Evolutionary conservation across 2,888 invertebrate species (phyloP).

Genomic region (Lampropteryx suffumata): DNA sequence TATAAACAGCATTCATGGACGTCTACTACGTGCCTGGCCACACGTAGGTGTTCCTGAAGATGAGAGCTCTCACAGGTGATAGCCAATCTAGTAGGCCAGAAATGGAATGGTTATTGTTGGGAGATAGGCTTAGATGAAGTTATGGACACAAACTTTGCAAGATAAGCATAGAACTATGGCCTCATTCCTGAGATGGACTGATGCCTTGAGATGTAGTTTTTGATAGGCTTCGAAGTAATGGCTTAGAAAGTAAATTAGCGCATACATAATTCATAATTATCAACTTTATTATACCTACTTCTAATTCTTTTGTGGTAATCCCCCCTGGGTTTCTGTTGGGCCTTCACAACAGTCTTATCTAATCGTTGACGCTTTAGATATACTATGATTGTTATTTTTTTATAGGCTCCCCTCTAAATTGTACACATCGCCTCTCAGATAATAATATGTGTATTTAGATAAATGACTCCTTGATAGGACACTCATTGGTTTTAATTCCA

Average conservation of each 20-base stretch:
- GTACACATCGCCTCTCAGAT: too few species aligned
- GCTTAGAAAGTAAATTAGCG: not conserved
- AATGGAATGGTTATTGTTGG: constrained; percentile 2
- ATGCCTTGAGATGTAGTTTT: constrained; percentile 3
- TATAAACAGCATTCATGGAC: constrained; percentile 28
- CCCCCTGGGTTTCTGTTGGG: too few species aligned
- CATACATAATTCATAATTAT: too few species aligned
- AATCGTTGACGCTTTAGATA: too few species aligned
- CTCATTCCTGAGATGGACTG: not conserved
- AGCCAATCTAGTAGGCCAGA: constrained; percentile 8
- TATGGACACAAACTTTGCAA: constrained; percentile 2
- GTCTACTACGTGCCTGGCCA: constrained; percentile 27
- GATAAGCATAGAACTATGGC: constrained; percentile 3
- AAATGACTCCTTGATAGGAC: constrained; percentile 10
- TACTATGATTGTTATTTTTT: too few species aligned
- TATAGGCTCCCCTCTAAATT: too few species aligned
- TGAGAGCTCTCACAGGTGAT: constrained; percentile 3
- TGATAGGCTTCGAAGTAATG: not conserved
- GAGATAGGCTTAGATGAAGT: constrained; percentile 4
- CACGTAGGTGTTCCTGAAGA: constrained; percentile 24
- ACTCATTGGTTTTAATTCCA: constrained; percentile 21
- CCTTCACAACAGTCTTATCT: too few species aligned
- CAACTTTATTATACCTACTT: too few species aligned
- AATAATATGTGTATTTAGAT: constrained; percentile 15
- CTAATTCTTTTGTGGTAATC: too few species aligned